Base-by-base conservation (phyloP, 1,140 invertebrate genomes). In the Saxidomus purpurata region DNA sequence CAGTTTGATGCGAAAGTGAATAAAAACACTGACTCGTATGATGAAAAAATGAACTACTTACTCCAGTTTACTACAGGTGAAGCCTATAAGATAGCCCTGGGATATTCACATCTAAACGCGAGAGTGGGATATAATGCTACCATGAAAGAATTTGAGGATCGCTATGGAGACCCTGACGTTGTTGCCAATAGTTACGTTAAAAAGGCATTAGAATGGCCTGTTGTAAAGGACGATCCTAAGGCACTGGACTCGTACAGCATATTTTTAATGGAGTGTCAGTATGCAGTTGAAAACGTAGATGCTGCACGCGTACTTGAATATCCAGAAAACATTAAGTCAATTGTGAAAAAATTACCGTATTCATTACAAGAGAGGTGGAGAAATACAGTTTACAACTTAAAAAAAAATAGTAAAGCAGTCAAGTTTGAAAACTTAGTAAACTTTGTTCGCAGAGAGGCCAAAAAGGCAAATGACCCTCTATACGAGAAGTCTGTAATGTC, bases 151-250 rank as follows among this genome's bases (percentile, higher is more conserved):
- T 87, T 91, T 0, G 47, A 89, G 19, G 82, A 86, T 19, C 31
- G 67, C 2, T 89, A 91, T 82, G 87, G 82, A 34, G 83, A 91
- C 67, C 28, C 67, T 40, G 83, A 89, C 11, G 28, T 89, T 3
- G 69, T 86, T 11, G 90, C 87, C 0, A 40, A 89, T 59, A 38
- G 77, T 19, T 89, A 89, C 36, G 76, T 91, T 13, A 89, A 89
- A 86, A 83, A 63, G 43, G 87, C 87, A 22, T 76, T 89, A 31
- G 69, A 87, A 31, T 91, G 87, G 90, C 77, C 90, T 49, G 8
- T 49, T 13, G 76, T 91, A 8, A 91, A 89, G 28, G 74, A 77
- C 28, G 74, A 77, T 77, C 74, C 74, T 17, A 77, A 77, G 43
- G 74, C 74, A 43, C 28, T 77, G 9, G 47, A 49, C 47, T 49